Conservation (phyloP, 2,888 invertebrate genomes). For the Melanchra persicariae region DNA sequence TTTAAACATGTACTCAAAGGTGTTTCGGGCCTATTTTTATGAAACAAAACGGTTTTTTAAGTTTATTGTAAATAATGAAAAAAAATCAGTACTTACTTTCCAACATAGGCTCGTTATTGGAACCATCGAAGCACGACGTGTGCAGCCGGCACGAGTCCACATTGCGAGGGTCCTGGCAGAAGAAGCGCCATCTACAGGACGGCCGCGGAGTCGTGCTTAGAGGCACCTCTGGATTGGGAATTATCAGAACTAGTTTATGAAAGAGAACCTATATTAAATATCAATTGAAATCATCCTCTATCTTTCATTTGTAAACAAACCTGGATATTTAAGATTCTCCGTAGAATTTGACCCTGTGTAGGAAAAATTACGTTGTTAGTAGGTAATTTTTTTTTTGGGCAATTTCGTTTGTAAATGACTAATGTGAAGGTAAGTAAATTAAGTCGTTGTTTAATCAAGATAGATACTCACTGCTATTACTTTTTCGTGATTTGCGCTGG, state of each 20-base stretch:
- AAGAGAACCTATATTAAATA: background rate
- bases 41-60: background rate
- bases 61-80: background rate
- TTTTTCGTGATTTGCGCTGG: background rate
- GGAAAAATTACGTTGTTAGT: background rate
- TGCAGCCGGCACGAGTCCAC: slow-evolving; percentile 76
- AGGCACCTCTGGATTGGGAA: background rate
- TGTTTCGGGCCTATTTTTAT: background rate
- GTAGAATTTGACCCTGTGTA: slow-evolving; percentile 6
- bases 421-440: background rate
- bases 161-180: slow-evolving; percentile 67
- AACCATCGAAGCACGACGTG: slow-evolving; percentile 39
- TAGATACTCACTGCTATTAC: slow-evolving; percentile 29
- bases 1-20: background rate
- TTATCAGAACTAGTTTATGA: background rate
- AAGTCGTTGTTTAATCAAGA: background rate
- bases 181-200: slow-evolving; percentile 78
- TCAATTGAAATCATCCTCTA: no score
- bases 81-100: slow-evolving; percentile 26
- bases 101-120: slow-evolving; percentile 2
- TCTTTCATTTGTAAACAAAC: background rate
- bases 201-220: slow-evolving; percentile 38
- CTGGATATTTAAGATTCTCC: background rate
- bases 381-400: background rate
- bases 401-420: background rate